A percentile compares a stretch with the other conserved stretches of the same genome.
phyloP scores from a whole-genome alignment of 2,888 invertebrate genomes.

The Sipha maydis region DNA sequence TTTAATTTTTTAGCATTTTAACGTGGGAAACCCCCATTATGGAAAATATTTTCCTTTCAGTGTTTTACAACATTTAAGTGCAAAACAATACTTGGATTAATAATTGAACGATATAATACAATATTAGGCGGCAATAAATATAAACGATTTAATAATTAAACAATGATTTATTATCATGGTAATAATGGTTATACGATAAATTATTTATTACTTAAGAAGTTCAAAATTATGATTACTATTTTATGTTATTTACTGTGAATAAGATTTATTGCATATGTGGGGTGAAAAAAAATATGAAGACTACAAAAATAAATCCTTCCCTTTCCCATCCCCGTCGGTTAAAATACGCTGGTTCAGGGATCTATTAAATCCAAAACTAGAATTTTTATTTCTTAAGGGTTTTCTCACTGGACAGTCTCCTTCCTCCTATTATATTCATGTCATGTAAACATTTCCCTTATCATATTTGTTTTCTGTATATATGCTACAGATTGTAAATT shows the following conservation, averaged over 20 bases:
- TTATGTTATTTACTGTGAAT: neutral
- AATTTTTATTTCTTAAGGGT: too few species aligned
- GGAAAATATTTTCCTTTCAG: neutral
- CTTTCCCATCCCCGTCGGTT: too few species aligned
- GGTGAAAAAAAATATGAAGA: neutral
- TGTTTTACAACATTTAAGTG: neutral
- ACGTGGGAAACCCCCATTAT: neutral
- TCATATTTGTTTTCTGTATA: neutral
- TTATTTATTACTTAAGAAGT: neutral
- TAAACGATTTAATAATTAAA: neutral
- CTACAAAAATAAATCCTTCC: too few species aligned
- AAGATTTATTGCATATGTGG: neutral
- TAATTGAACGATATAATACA: neutral
- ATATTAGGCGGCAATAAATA: neutral
- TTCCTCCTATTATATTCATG: too few species aligned
- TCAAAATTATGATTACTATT: neutral
- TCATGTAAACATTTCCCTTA: neutral
- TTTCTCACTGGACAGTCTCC: too few species aligned
- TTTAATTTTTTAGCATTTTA: neutral
- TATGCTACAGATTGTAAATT: too few species aligned
- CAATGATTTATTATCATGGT: neutral
- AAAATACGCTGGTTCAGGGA: too few species aligned
- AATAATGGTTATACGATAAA: neutral
- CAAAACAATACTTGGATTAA: constrained; percentile 19
- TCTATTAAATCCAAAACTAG: neutral